phyloP scores from a whole-genome alignment of 2,888 invertebrate species.

The Pseudeuparius sepicola region DNA sequence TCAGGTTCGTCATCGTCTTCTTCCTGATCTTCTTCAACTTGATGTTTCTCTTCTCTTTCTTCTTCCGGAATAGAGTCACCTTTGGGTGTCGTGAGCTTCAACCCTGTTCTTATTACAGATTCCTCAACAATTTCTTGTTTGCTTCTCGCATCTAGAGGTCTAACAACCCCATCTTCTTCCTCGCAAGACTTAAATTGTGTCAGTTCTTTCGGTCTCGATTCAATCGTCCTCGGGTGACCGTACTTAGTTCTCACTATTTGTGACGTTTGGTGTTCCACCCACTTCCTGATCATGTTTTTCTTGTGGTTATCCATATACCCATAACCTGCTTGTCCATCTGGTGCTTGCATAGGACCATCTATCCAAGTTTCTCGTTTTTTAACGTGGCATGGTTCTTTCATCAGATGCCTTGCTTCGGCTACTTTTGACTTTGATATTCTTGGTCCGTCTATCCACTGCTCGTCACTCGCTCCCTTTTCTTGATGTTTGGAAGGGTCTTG shows the following conservation, averaged over 20 bases:
- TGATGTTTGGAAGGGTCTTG: slow-evolving; percentile 43
- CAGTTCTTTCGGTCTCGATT: slow-evolving; percentile 42
- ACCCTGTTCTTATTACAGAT: slow-evolving; percentile 49
- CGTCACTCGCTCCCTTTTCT: slow-evolving; percentile 54
- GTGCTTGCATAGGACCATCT: slow-evolving; percentile 79
- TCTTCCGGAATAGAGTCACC: slow-evolving; percentile 34
- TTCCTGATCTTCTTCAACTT: slow-evolving; percentile 46
- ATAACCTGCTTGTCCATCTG: slow-evolving; percentile 47
- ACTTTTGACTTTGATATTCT: slow-evolving; percentile 70
- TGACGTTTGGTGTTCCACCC: slow-evolving; percentile 85
- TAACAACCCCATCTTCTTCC: slow-evolving; percentile 37
- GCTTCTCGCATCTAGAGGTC: slow-evolving; percentile 39
- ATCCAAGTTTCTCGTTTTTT: slow-evolving; percentile 91
- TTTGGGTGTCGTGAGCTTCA: slow-evolving; percentile 36
- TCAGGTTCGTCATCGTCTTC: slow-evolving; percentile 73
- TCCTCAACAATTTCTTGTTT: slow-evolving; percentile 50
- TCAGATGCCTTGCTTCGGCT: slow-evolving; percentile 69
- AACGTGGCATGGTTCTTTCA: slow-evolving; percentile 64
- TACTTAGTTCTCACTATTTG: slow-evolving; percentile 60
- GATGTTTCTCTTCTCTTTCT: slow-evolving; percentile 25
- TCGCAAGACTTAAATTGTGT: slow-evolving; percentile 54
- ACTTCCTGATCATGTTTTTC: slow-evolving; percentile 85
- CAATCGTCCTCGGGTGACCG: slow-evolving; percentile 26
- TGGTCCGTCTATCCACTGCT: slow-evolving; percentile 96
- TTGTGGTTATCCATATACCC: slow-evolving; percentile 90